Percentiles rank a stretch among this genome's conserved stretches.
These are phyloP conservation scores for Babyrousa celebensis DNA, from an alignment of 2,797 vertebrate genomes.

Conservation along the genomic window DNA sequence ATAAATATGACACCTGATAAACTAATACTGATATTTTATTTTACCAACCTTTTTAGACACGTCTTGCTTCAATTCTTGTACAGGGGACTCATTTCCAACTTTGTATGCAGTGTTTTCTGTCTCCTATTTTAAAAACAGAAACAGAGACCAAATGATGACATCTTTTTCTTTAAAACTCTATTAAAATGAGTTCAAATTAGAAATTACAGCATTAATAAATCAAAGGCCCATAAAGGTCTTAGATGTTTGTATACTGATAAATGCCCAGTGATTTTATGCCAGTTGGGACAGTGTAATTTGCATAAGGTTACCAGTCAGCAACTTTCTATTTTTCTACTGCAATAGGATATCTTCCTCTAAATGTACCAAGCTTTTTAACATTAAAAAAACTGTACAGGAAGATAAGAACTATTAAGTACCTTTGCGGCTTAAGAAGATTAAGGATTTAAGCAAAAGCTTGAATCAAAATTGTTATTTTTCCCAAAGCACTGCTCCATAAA, in stretches of 20 bases:
- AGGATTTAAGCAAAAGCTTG: slow-evolving; percentile 48
- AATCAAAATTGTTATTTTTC: slow-evolving; percentile 57
- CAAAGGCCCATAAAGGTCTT: slow-evolving; percentile 63
- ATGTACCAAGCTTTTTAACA: slow-evolving; percentile 50
- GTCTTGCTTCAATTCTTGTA: slow-evolving; percentile 91
- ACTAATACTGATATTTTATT: slow-evolving; percentile 61
- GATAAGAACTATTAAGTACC: slow-evolving; percentile 44
- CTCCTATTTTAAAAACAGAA: slow-evolving; percentile 87
- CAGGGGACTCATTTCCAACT: slow-evolving; percentile 85
- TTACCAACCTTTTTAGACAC: slow-evolving; percentile 93
- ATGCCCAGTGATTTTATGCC: slow-evolving; percentile 60
- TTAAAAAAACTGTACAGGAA: slow-evolving; percentile 33
- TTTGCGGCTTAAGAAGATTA: slow-evolving; percentile 64
- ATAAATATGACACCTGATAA: slow-evolving; percentile 51
- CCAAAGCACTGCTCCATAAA: slow-evolving; percentile 69
- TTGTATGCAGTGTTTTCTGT: slow-evolving; percentile 81
- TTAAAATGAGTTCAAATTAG: slow-evolving; percentile 42
- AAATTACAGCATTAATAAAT: slow-evolving; percentile 64
- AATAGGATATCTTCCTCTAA: slow-evolving; percentile 56
- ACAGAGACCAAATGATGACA: slow-evolving; percentile 73
- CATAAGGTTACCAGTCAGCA: slow-evolving; percentile 50
- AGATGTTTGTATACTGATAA: slow-evolving; percentile 33
- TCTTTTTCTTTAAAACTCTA: slow-evolving; percentile 2
- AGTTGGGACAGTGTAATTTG: slow-evolving; percentile 54
- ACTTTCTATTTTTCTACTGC: slow-evolving; percentile 48